Percentiles rank a stretch among this genome's conserved stretches.
phyloP scores from a whole-genome alignment of 2,113 vertebrate genomes.

The Glareola pratincola region DNA sequence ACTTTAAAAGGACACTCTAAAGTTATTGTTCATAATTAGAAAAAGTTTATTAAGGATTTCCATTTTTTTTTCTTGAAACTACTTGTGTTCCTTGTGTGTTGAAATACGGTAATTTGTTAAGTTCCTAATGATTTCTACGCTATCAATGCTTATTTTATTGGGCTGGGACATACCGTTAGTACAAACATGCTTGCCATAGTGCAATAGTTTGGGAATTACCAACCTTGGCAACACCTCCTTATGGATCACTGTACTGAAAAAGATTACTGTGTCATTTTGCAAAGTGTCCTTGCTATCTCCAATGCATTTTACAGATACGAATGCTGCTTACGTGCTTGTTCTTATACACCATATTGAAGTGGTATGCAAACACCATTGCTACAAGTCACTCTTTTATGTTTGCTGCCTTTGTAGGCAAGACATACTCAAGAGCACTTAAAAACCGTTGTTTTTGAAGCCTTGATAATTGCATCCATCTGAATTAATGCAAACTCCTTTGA shows the following conservation, averaged over 20 bases:
- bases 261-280: neutral
- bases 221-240: neutral
- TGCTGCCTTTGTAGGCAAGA: neutral
- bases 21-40: constrained; percentile 24
- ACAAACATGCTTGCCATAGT: neutral
- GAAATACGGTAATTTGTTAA: neutral
- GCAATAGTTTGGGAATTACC: neutral
- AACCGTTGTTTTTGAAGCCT: neutral
- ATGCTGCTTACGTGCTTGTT: neutral
- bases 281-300: neutral
- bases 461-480: neutral
- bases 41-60: neutral
- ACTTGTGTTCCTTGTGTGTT: neutral
- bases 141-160: neutral
- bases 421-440: neutral
- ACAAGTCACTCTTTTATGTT: neutral
- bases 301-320: neutral
- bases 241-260: neutral
- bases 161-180: neutral
- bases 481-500: constrained; percentile 13
- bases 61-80: neutral
- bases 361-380: neutral
- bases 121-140: neutral
- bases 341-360: neutral
- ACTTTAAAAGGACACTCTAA: constrained; percentile 9